A percentile compares a stretch with the other conserved stretches of the same genome.
phyloP scores from a whole-genome alignment of 2,888 invertebrate species.

The Dryadula phaetusa region DNA sequence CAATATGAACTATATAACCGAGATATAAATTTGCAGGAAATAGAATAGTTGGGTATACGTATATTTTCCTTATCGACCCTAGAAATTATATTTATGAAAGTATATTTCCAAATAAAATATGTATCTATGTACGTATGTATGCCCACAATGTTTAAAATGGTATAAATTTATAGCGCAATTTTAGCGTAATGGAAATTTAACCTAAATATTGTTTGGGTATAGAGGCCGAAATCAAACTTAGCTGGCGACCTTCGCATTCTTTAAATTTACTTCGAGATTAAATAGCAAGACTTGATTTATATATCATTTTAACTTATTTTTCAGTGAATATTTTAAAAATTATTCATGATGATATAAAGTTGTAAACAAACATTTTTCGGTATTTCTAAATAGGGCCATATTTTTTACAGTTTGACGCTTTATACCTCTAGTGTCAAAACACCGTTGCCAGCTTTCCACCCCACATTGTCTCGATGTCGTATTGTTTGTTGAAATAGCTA shows the following conservation, averaged over 20 bases:
- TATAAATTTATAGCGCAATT: not conserved
- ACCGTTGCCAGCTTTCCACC: no score
- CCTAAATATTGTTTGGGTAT: constrained; percentile 16
- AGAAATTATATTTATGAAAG: not conserved
- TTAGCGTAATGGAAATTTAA: constrained; percentile 18
- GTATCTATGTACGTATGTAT: no score
- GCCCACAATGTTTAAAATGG: not conserved
- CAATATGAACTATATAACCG: no score
- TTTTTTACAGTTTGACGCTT: no score
- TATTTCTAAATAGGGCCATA: not conserved
- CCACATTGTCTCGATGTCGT: no score
- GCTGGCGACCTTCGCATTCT: constrained; percentile 19
- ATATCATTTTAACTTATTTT: not conserved
- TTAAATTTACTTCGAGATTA: not conserved
- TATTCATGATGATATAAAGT: not conserved
- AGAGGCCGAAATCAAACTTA: constrained; percentile 36
- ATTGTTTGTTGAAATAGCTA: no score
- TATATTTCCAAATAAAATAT: not conserved
- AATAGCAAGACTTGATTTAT: not conserved
- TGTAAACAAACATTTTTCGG: not conserved
- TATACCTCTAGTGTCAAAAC: no score
- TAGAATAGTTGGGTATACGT: no score
- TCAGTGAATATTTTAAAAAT: not conserved
- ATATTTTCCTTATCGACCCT: not conserved
- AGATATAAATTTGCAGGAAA: no score